Conservation (phyloP, 2,888 invertebrate genomes). For the Brenthis daphne region DNA sequence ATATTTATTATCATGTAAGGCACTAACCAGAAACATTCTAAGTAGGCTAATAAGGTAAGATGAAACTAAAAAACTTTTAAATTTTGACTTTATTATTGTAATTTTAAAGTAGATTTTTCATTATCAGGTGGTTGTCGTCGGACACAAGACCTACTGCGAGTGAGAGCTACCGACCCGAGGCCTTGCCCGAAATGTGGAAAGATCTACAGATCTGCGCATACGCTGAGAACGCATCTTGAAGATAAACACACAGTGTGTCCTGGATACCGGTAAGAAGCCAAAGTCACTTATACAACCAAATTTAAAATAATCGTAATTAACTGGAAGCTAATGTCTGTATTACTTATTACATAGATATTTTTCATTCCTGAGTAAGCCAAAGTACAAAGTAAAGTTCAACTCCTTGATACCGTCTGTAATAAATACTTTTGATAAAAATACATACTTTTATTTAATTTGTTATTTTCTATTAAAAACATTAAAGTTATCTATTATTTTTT, state of each 20-base stretch:
- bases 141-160: slow-evolving; percentile 91
- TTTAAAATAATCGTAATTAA: too few relatives aligned
- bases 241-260: slow-evolving; percentile 97
- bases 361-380: too few relatives aligned
- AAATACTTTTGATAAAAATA: too few relatives aligned
- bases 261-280: slow-evolving; percentile 84
- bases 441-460: too few relatives aligned
- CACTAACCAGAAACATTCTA: too few relatives aligned
- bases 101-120: slow-evolving; percentile 1
- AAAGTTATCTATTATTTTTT: too few relatives aligned
- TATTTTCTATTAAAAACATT: background rate
- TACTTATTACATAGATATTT: too few relatives aligned
- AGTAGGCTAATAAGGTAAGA: slow-evolving; percentile 31
- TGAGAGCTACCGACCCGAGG: slow-evolving; percentile 94
- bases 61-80: background rate
- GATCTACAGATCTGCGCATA: slow-evolving; percentile 95
- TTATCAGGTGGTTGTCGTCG: slow-evolving; percentile 85
- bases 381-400: too few relatives aligned
- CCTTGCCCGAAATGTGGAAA: slow-evolving; percentile 97
- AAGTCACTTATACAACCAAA: too few relatives aligned
- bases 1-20: too few relatives aligned
- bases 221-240: slow-evolving; percentile 93
- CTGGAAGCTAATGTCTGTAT: too few relatives aligned
- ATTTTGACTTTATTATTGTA: background rate
- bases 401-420: too few relatives aligned